Evolutionary conservation across 2,113 vertebrate genomes (phyloP), one percentile per base, ranked within the genome.

Genomic region (Cephalopholis sonnerati): DNA sequence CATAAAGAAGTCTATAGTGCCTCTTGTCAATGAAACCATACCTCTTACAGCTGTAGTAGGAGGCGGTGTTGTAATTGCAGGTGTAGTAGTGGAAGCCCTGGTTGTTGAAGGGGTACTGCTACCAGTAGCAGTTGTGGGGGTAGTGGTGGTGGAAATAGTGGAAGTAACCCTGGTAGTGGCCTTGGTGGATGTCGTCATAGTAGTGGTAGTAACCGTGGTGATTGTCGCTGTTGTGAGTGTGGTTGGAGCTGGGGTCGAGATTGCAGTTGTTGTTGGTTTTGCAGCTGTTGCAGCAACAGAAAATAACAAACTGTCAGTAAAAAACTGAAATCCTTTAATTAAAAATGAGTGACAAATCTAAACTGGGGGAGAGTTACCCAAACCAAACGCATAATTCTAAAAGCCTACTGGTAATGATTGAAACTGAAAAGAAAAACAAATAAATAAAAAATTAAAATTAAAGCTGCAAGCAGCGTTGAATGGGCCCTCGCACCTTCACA

Each of bases 11-110:
- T n/a, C 18, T 48, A 41, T 41, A 1, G 24, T 63, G 12, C 36
- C 20, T 66, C 39, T 17, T 39, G n/a, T 64, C 24, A 46, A 48
- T 13, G 44, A 53, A 69, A 55, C 65, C 36, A 8, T 71, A 83
- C 73, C 77, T 65, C 41, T 39, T 5, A 32, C 32, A 63, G 32
- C 3, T n/a, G 32, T 36, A 36, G 61, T 41, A 63, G 32, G 12
- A 44, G 22, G 6, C 11, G 17, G 0, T 29, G 20, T 44, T 46
- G 24, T n/a, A 24, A 27, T 1, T 27, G 41, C 2, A 3, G 32
- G 2, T 13, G 57, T 13, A 8, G 41, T 10, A 8, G 41, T 13
- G 10, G 53, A 7, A 12, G 24, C 1, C 0, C 8, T 61, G 20
- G 73, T n/a, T 10, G 69, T 48, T 24, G 44, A 7, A 18, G 16